Evolutionary conservation across 1,140 invertebrate species (phyloP), one percentile per base, ranked within the genome.

Genomic region (Bombus cullumanus): DNA sequence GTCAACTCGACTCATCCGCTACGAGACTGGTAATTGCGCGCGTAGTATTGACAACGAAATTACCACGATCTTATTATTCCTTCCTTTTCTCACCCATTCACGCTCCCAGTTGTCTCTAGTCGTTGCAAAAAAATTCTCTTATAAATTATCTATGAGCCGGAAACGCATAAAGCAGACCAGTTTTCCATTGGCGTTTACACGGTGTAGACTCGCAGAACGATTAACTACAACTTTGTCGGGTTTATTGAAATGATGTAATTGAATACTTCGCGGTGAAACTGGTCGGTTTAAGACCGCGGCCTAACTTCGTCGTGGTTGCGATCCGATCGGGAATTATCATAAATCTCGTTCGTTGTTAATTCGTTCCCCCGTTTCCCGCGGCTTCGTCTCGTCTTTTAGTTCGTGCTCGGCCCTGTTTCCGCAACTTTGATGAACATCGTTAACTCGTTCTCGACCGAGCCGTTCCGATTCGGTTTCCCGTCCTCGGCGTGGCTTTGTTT

Each of bases 361-460:
- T 66, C 66, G 41, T 66, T 66, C 9, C 5, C 39, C 22, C 47
- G 28, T 37, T 12, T 57, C 25, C 25, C 31, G 31, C 64, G n/a
- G 15, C n/a, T 18, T 53, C 47, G 47, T 3, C 64, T 31, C 64
- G n/a, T 34, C 31, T 34, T 66, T 18, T 66, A 15, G 10, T 15
- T 64, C 62, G 62, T 15, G 4, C 62, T 9, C 25, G 34, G 12
- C 28, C 15, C n/a, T 72, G 68, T 72, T 84, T 47, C 53, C 76
- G 66, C 59, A 79, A 84, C 68, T 79, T 84, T 78, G 83, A 80
- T 47, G 83, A 84, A 79, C 83, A 84, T 80, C 76, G 83, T 84
- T 84, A 84, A 84, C 75, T 80, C 83, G 72, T 57, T 37, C 37
- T 22, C 64, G 22, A n/a, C 6, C 43, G 62, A 25, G n/a, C 22